Base-by-base conservation (phyloP, 2,113 vertebrate species). In the Albula goreensis region DNA sequence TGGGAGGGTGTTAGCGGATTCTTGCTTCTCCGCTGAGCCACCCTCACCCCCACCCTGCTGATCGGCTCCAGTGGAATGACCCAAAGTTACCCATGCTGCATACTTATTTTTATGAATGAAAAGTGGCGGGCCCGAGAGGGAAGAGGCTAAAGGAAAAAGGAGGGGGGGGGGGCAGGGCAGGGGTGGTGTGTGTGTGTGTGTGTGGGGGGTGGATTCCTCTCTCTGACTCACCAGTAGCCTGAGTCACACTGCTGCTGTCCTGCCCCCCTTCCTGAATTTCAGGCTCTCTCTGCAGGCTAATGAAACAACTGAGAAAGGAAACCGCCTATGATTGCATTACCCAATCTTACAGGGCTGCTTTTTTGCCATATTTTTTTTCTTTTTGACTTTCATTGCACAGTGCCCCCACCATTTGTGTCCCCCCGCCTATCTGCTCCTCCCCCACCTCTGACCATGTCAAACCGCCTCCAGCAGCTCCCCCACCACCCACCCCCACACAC, bases 71-170 rank as follows among this genome's bases (percentile, higher is more conserved):
- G 57, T 86, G 90, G 88, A 93, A 88, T 93, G 91, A 91, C 92
- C 92, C 90, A 85, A 80, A 88, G 90, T 91, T 92, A 91, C 92
- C 89, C 87, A 83, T 83, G 84, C 92, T 41, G 91, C 91, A 85
- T 19, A 83, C 87, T 93, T 89, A 63, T 94, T 96, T 97, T 97
- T 96, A 96, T 97, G 97, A 97, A 97, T 97, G 97, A 90, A 96
- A 91, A 80, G 88, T 0, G 86, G 87, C 80, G 81, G 51, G 50
- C 52, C 81, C 63, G 63, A 51, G 82, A 31, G 31, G 74, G 84
- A 48, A 83, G 87, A 81, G 53, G 74, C 48, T 31, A 8, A 48
- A 15, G 81, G n/a, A 66, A 19, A n/a, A 51, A 66, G 49, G 49
- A n/a, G 49, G 88, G 83, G 48, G 74, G 74, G 41, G 25, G 31